A percentile compares a stretch with the other conserved stretches of the same genome.
Conservation (phyloP, 2,888 invertebrate species). For the Scaptomyza parva region DNA sequence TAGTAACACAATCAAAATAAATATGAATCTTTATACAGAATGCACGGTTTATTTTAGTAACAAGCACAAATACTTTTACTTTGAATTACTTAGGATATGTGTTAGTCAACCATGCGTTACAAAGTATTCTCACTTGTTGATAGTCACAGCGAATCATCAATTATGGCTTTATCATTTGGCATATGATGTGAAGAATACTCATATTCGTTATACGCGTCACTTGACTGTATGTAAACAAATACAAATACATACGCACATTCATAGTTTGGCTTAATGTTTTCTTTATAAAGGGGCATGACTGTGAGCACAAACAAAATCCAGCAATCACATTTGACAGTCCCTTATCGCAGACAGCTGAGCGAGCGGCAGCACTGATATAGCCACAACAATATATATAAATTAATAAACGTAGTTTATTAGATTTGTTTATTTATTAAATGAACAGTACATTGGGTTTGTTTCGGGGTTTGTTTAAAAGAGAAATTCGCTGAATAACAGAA, state of each 20-base stretch:
- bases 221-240: constrained; percentile 49
- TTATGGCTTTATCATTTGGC: constrained; percentile 16
- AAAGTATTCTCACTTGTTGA: constrained; percentile 10
- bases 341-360: constrained; percentile 37
- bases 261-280: constrained; percentile 42
- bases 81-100: neutral
- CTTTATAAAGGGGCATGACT: constrained; percentile 66
- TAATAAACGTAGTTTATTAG: constrained; percentile 18
- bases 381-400: constrained; percentile 13
- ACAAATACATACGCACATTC: constrained; percentile 2
- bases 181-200: constrained; percentile 12
- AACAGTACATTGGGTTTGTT: constrained; percentile 24
- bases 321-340: constrained; percentile 2
- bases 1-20: too few species aligned
- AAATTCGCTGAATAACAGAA: neutral
- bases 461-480: constrained; percentile 6
- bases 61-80: too few species aligned
- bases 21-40: too few species aligned
- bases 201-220: constrained; percentile 29
- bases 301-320: constrained; percentile 36
- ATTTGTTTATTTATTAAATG: constrained; percentile 26
- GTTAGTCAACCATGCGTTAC: neutral
- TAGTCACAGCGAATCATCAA: neutral
- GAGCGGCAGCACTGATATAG: constrained; percentile 28
- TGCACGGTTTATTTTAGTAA: too few species aligned